Base-by-base conservation (phyloP, 2,888 invertebrate species). In the Ormyrus rosae region DNA sequence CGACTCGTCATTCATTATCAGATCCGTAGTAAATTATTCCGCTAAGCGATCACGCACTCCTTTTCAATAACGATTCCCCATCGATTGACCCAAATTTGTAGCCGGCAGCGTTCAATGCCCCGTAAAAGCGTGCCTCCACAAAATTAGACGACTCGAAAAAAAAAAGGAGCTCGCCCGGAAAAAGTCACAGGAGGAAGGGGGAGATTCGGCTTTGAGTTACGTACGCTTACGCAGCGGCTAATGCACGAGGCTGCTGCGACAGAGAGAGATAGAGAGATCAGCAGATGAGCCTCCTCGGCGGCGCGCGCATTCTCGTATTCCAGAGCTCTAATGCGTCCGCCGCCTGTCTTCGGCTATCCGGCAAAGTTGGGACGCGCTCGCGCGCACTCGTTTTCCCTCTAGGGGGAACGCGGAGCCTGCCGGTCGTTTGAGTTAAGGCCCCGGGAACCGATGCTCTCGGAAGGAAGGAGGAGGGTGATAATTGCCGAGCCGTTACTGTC, bases 401-500 rank as follows among this genome's bases (percentile, higher is more conserved):
- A 34, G 34, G 34, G 34, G 34, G 34, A 34, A 34, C 34, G 34
- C 34, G 34, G 34, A 34, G 34, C 4, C 34, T 34, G 3, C 3
- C 34, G 34, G 34, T 34, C 34, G 34, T 34, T 34, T 34, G 34
- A 34, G 34, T 34, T 34, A 3, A 34, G 3, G 34, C 3, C 34
- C 34, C 34, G 34, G 9, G 13, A 5, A 45, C 11, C 1, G 19
- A 13, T 9, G 34, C n/a, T 19, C 34, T 34, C 50, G 19, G 55
- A 53, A 67, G 34, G 19, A 51, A 45, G 34, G 48, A 48, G 70
- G 10, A 64, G 87, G 84, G 86, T 85, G 88, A 88, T 89, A 89
- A 89, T 89, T 88, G 86, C 86, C 82, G 84, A 82, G 84, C 85
- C 85, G 86, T 85, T 86, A 85, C 85, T 83, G 85, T 81, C 76